A percentile compares a stretch with the other conserved stretches of the same genome.
Conservation (phyloP, 37 sponge, comb jelly and placozoan genomes). For the Theonella swinhoei region DNA sequence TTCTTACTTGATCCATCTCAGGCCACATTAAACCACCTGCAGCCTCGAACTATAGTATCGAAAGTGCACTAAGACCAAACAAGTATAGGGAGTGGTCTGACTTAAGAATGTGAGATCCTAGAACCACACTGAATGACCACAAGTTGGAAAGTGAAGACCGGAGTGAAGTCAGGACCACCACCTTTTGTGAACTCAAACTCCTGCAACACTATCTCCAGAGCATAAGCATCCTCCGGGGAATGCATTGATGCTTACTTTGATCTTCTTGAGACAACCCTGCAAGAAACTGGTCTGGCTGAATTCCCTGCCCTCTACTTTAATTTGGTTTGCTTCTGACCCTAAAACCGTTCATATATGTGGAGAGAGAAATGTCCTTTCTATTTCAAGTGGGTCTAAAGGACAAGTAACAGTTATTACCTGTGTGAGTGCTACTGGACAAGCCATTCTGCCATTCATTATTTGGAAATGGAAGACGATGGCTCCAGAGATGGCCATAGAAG, state of each 20-base stretch:
- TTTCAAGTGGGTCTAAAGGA: background rate
- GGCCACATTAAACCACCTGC: too few relatives aligned
- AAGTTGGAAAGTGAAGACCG: background rate
- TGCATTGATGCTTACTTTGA: constrained; percentile 27
- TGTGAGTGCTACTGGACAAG: constrained; percentile 11
- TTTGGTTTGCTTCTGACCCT: constrained; percentile 20
- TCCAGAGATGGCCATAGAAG: constrained; percentile 8
- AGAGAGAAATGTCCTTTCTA: background rate
- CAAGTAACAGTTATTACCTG: constrained; percentile 22
- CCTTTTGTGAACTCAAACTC: constrained; percentile 7
- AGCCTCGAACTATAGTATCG: too few relatives aligned
- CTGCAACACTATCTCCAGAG: constrained; percentile 19
- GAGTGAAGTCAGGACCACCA: background rate
- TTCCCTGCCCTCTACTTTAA: too few relatives aligned
- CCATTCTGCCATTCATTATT: constrained; percentile 29
- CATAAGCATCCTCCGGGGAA: constrained; percentile 10
- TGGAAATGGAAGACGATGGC: constrained; percentile 2
- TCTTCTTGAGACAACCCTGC: constrained; percentile 16
- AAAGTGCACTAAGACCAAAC: too few relatives aligned
- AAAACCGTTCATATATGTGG: constrained; percentile 4
- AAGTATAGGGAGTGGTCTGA: background rate
- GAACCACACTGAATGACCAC: background rate
- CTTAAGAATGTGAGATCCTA: background rate
- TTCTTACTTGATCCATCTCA: too few relatives aligned
- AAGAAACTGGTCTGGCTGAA: too few relatives aligned